These are phyloP conservation scores for Holothuria leucospilota DNA, from an alignment of 53 echinoderm and acorn worm genomes.

Conservation along the genomic window DNA sequence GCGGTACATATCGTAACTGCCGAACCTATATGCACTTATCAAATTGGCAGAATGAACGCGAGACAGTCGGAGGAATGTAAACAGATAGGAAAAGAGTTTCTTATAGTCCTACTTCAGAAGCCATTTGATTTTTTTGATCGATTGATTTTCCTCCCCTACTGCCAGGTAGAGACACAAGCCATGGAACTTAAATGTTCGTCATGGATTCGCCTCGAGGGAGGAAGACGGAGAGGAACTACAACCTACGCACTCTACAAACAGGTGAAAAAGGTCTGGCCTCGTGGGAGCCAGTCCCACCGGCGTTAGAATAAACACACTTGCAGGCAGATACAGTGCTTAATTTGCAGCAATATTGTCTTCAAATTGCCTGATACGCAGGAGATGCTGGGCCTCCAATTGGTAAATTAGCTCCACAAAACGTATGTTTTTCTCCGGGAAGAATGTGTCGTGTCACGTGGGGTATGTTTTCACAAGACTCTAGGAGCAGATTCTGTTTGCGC, in stretches of 20 bases:
- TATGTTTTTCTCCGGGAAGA: constrained; percentile 21
- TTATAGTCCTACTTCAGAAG: constrained; percentile 25
- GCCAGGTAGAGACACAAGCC: constrained; percentile 2
- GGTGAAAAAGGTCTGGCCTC: constrained; percentile 44
- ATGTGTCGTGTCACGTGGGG: neutral
- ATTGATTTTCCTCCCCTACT: constrained; percentile 6
- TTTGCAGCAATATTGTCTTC: constrained; percentile 40
- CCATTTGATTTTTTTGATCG: constrained; percentile 37
- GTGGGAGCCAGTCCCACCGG: constrained; percentile 28
- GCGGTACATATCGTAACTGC: constrained; percentile 12
- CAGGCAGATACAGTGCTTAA: constrained; percentile 44
- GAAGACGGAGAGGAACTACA: constrained; percentile 13
- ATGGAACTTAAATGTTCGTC: constrained; percentile 40
- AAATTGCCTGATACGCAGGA: constrained; percentile 24
- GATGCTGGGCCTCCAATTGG: constrained; percentile 22
- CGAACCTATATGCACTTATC: constrained; percentile 21
- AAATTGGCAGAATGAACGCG: constrained; percentile 25
- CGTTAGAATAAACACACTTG: constrained; percentile 39
- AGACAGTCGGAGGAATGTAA: constrained; percentile 18
- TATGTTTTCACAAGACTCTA: neutral
- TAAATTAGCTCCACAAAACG: constrained; percentile 31
- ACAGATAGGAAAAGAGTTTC: constrained; percentile 9
- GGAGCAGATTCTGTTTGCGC: too few relatives aligned
- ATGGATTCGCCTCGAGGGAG: constrained; percentile 39
- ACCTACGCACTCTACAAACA: constrained; percentile 41